Percentiles rank a stretch among this genome's conserved stretches.
phyloP scores from a whole-genome alignment of 35 echinoderm and acorn worm genomes.

The Apostichopus parvimensis region DNA sequence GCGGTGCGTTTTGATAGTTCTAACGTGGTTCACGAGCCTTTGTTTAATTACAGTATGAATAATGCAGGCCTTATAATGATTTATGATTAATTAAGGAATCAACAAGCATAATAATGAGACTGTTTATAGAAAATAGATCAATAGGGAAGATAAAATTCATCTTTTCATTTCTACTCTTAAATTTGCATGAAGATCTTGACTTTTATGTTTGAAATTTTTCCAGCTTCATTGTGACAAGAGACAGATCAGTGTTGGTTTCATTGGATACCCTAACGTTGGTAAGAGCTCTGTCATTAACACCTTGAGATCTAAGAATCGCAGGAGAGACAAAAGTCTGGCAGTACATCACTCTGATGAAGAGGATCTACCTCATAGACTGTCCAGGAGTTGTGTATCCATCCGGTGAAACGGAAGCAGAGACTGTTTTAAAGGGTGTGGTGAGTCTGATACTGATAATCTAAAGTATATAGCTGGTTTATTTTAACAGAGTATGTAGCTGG shows the following conservation, averaged over 20 bases:
- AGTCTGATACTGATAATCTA: conserved; percentile 35
- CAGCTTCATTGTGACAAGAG: conserved; percentile 95
- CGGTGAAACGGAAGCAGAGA: conserved; percentile 84
- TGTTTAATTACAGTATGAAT: too few species aligned
- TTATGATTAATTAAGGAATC: too few species aligned
- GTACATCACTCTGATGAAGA: conserved; percentile 97
- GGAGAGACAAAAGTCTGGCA: conserved; percentile 99
- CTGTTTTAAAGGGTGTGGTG: conserved; percentile 93
- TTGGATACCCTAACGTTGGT: conserved; percentile 95
- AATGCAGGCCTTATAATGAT: too few species aligned
- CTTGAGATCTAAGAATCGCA: conserved; percentile 79
- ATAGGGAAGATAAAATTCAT: too few species aligned
- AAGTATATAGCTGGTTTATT: too few species aligned
- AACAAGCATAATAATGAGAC: too few species aligned
- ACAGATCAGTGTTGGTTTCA: conserved; percentile 96
- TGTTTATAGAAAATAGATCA: too few species aligned
- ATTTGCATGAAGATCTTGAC: not conserved
- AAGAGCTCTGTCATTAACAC: conserved; percentile 99
- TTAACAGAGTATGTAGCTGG: too few species aligned
- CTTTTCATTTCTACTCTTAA: too few species aligned
- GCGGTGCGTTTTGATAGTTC: too few species aligned
- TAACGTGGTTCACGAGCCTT: too few species aligned
- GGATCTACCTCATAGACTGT: conserved; percentile 96
- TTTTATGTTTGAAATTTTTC: conserved; percentile 6
- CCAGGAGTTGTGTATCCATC: conserved; percentile 89